A percentile compares a stretch with the other conserved stretches of the same genome.
Evolutionary conservation across 2,113 vertebrate species (phyloP).

Genomic region (Girardinichthys multiradiatus): DNA sequence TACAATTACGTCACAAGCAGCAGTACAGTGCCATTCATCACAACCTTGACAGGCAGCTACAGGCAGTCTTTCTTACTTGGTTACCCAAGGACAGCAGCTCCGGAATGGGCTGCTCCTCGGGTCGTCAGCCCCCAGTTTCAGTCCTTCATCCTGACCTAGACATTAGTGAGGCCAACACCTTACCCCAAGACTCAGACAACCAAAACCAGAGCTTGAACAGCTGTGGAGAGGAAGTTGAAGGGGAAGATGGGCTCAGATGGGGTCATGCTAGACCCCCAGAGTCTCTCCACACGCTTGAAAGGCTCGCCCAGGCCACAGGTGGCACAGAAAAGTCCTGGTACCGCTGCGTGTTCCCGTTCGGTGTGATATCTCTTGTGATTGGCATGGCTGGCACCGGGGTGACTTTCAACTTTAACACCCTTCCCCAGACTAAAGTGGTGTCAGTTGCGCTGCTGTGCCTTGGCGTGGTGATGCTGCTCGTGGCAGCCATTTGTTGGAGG

Average conservation of each 20-base stretch:
- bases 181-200: conserved; percentile 76
- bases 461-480: conserved; percentile 82
- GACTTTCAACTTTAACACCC: conserved; percentile 87
- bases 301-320: conserved; percentile 87
- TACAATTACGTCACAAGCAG: conserved; percentile 17
- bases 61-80: conserved; percentile 1
- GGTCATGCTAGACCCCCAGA: conserved; percentile 68
- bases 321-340: conserved; percentile 89
- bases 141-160: conserved; percentile 74
- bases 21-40: conserved; percentile 2
- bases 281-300: conserved; percentile 79
- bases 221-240: conserved; percentile 54
- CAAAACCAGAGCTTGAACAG: conserved; percentile 67
- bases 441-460: conserved; percentile 83
- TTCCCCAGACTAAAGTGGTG: conserved; percentile 87
- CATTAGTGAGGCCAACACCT: conserved; percentile 65
- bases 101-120: conserved; percentile 81
- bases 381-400: conserved; percentile 87
- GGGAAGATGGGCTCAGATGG: conserved; percentile 51
- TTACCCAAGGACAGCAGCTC: conserved; percentile 35
- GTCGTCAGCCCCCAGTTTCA: conserved; percentile 71
- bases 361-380: conserved; percentile 85
- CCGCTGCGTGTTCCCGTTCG: conserved; percentile 85
- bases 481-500: conserved; percentile 87
- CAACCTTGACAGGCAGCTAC: conserved; percentile 14